phyloP scores from a whole-genome alignment of 2,797 vertebrate genomes.

The Darevskia nairensis region DNA sequence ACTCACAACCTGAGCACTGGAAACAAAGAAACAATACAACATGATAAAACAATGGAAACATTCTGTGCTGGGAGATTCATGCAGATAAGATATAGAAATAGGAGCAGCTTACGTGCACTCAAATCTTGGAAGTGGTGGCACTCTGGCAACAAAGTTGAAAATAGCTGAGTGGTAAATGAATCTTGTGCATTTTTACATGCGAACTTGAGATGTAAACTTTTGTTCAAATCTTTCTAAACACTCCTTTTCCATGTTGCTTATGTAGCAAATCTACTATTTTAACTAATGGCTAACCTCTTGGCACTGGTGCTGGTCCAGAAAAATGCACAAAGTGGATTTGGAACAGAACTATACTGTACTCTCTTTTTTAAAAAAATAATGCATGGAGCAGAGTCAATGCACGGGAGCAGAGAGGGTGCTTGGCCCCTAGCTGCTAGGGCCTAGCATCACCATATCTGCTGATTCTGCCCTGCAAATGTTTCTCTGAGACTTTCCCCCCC shows the following conservation, averaged over 20 bases:
- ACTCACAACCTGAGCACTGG: not conserved
- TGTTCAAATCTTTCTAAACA: slow-evolving; percentile 52
- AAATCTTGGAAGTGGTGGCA: slow-evolving; percentile 41
- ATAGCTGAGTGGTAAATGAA: slow-evolving; percentile 55
- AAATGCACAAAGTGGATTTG: not conserved
- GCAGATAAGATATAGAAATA: not conserved
- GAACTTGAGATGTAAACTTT: slow-evolving; percentile 56
- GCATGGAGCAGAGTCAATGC: not conserved
- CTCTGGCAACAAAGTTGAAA: slow-evolving; percentile 23
- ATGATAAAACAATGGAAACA: slow-evolving; percentile 48
- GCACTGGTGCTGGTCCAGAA: not conserved
- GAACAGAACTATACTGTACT: not conserved
- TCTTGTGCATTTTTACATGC: slow-evolving; percentile 25
- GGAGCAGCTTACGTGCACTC: slow-evolving; percentile 28
- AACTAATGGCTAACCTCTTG: slow-evolving; percentile 44
- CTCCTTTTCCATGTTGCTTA: slow-evolving; percentile 47
- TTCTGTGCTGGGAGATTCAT: slow-evolving; percentile 53
- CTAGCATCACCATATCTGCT: not conserved
- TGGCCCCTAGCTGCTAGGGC: too few species aligned
- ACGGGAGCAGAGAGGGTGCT: not conserved
- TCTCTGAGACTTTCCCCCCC: too few species aligned
- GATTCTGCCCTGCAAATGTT: not conserved
- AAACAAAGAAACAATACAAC: slow-evolving; percentile 60
- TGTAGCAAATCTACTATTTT: slow-evolving; percentile 48
- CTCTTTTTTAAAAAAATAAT: not conserved